Base-by-base conservation (phyloP, 1,140 invertebrate species). In the Druon quercuslanigerum region DNA sequence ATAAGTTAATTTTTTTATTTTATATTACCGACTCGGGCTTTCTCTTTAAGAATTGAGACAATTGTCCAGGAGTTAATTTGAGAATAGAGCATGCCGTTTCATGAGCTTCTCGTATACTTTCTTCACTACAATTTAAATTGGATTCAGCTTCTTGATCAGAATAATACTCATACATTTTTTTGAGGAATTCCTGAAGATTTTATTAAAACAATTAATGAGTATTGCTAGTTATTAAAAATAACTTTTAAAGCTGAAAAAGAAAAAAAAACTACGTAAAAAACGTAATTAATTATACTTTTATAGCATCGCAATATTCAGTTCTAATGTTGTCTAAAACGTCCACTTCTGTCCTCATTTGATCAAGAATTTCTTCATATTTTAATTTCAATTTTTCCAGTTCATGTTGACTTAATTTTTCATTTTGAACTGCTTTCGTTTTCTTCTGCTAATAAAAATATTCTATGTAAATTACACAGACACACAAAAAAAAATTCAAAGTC, bases 1-100 rank as follows among this genome's bases (percentile, higher is more conserved):
- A 12, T 75, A 14, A 9, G 40, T 46, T 52, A 40, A 51, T 40
- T 71, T 13, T 71, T 13, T 12, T 71, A 12, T n/a, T 70, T 79
- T 9, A 46, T 2, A 50, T 33, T 80, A 82, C 82, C 71, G 75
- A 71, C 54, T 75, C 73, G 12, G 51, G 13, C 57, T 57, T 77
- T 52, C 70, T 79, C 12, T 82, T 81, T 25, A 84, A 79, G 40
- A 85, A 83, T 13, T 77, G 71, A 8, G 78, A 75, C 12, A 85
- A 71, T 73, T 85, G 75, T 50, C 74, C 72, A 0, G 79, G 84
- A 11, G 84, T 84, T 71, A 85, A 84, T 16, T 85, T 84, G 14
- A 85, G 80, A 75, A 85, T 85, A 74, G 70, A 75, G n/a, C 84
- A 85, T 0, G 82, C 82, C 25, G 83, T 81, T 73, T 84, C 79